Conservation (phyloP, 2,797 vertebrate genomes). For the Siniperca undulata region DNA sequence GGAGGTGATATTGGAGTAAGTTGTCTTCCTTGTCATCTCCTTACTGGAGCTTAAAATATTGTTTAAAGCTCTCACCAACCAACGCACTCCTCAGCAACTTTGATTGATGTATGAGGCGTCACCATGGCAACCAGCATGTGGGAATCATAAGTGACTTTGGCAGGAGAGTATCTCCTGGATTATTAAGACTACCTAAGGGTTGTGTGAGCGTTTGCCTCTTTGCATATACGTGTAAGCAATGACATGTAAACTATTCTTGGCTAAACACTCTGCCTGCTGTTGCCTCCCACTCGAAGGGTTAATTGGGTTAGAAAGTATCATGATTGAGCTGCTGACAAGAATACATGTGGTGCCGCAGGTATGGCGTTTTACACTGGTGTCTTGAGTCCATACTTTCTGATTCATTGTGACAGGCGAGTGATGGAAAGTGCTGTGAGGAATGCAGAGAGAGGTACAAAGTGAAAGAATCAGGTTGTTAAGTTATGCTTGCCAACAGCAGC, state of each 20-base stretch:
- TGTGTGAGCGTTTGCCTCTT: constrained; percentile 36
- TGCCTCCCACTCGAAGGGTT: constrained; percentile 57
- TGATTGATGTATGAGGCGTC: constrained; percentile 74
- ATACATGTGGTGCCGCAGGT: constrained; percentile 36
- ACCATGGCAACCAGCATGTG: constrained; percentile 67
- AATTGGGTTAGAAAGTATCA: constrained; percentile 49
- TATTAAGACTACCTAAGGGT: constrained; percentile 58
- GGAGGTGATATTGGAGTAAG: constrained; percentile 43
- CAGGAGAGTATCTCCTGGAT: constrained; percentile 65
- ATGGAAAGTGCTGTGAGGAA: constrained; percentile 32
- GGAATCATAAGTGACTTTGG: constrained; percentile 65
- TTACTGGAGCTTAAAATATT: constrained; percentile 65
- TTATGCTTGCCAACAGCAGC: constrained; percentile 52
- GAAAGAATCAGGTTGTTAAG: constrained; percentile 22
- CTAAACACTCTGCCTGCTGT: constrained; percentile 17
- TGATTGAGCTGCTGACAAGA: constrained; percentile 42
- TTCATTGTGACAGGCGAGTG: constrained; percentile 34
- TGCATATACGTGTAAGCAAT: neutral
- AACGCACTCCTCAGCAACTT: constrained; percentile 54
- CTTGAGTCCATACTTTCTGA: constrained; percentile 22
- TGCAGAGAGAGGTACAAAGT: constrained; percentile 2
- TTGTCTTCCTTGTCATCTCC: constrained; percentile 58
- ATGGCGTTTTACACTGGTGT: constrained; percentile 8
- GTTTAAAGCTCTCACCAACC: constrained; percentile 67
- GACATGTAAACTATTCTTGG: constrained; percentile 17